Evolutionary conservation across 2,888 invertebrate genomes (phyloP).

Genomic region (Leptopterna dolabrata): DNA sequence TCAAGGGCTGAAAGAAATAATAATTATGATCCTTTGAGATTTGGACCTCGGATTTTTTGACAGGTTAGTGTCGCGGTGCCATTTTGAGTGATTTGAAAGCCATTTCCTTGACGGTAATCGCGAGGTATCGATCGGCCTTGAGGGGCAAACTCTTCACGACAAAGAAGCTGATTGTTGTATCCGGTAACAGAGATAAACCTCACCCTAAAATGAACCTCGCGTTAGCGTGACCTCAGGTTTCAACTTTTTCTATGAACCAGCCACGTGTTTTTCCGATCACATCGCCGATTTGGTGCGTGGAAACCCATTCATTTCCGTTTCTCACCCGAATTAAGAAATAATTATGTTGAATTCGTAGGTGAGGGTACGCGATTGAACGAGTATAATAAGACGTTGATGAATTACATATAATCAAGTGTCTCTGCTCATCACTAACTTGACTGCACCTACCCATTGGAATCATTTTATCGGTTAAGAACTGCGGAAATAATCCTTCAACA

Average conservation of each 20-base stretch:
- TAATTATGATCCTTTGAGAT: no score
- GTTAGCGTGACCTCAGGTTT: conserved; percentile 29
- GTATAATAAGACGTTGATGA: no score
- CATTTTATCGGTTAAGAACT: no score
- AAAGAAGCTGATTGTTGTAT: not conserved
- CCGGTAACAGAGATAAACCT: conserved; percentile 22
- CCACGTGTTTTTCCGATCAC: conserved; percentile 37
- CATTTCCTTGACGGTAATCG: not conserved
- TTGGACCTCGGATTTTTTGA: no score
- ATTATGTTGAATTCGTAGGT: conserved; percentile 1
- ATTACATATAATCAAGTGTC: no score
- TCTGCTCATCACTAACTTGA: no score
- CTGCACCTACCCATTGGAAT: no score
- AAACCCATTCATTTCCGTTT: conserved; percentile 30
- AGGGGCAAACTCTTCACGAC: not conserved
- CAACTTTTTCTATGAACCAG: conserved; percentile 38
- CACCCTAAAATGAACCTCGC: not conserved
- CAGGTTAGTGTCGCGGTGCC: no score
- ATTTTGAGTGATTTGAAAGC: no score
- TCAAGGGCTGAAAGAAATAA: no score
- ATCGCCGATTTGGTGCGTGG: conserved; percentile 34
- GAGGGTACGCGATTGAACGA: not conserved
- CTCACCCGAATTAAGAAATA: not conserved
- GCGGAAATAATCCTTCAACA: no score
- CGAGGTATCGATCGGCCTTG: not conserved